Conservation (phyloP, 2,888 invertebrate species). For the Stenolophus ochropezus region DNA sequence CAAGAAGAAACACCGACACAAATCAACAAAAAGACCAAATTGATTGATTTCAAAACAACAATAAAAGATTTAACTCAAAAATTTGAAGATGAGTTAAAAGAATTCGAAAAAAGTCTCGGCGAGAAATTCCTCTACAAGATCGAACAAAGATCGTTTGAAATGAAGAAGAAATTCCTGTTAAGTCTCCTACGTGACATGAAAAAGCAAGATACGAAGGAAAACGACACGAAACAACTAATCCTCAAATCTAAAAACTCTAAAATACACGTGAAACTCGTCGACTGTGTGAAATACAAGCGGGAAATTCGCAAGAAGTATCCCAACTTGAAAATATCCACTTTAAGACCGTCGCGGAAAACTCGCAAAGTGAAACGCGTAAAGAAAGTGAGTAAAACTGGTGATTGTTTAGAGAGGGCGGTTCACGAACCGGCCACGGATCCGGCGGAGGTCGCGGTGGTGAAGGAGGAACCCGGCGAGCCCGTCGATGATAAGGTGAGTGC, state of each 20-base stretch:
- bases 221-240: no score
- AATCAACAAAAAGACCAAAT: neutral
- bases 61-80: conserved; percentile 1
- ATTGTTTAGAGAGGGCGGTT: neutral
- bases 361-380: neutral
- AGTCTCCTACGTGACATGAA: conserved; percentile 33
- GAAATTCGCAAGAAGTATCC: conserved; percentile 43
- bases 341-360: conserved; percentile 15
- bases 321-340: conserved; percentile 28
- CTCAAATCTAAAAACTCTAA: neutral
- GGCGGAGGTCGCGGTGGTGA: neutral
- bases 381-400: conserved; percentile 7
- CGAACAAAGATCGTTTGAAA: conserved; percentile 34
- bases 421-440: neutral
- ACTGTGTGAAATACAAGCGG: conserved; percentile 46
- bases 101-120: conserved; percentile 46
- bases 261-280: conserved; percentile 25
- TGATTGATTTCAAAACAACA: neutral
- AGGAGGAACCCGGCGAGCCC: neutral
- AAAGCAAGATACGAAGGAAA: no score
- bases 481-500: neutral
- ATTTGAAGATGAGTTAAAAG: conserved; percentile 49
- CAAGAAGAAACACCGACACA: neutral
- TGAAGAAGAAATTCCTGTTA: conserved; percentile 52
- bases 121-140: conserved; percentile 17